Evolutionary conservation across 1,140 invertebrate species (phyloP).

Genomic region (Sminthurinus signatus): DNA sequence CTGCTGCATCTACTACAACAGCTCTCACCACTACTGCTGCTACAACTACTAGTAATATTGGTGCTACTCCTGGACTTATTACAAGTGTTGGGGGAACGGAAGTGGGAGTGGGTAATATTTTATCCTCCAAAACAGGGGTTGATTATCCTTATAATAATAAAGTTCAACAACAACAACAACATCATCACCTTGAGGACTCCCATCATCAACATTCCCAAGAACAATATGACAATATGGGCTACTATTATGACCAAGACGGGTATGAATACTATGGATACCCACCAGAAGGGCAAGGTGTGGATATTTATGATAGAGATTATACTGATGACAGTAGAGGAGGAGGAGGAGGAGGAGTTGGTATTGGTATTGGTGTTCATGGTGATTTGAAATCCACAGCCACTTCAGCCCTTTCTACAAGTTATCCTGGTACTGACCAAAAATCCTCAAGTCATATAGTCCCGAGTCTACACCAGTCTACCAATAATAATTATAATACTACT

Average conservation of each 20-base stretch:
- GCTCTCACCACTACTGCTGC: background rate
- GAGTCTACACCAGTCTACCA: background rate
- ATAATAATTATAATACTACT: too few species aligned
- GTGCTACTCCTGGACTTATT: too few species aligned
- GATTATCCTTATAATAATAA: too few species aligned
- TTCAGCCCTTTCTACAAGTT: background rate
- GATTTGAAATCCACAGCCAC: too few species aligned
- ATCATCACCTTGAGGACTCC: background rate
- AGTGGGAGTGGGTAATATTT: background rate
- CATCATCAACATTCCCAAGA: conserved; percentile 13
- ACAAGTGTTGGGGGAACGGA: too few species aligned
- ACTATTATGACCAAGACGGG: conserved; percentile 21
- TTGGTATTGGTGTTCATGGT: too few species aligned
- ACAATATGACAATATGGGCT: conserved; percentile 28
- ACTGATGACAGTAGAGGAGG: background rate
- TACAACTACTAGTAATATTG: too few species aligned
- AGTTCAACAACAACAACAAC: background rate
- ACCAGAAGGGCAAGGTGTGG: conserved; percentile 5
- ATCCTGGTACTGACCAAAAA: background rate
- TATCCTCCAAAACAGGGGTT: background rate
- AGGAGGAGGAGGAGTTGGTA: too few species aligned
- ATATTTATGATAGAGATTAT: conserved; percentile 3
- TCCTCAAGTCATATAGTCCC: too few species aligned
- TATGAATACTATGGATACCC: conserved; percentile 17
- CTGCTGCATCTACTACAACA: background rate